A percentile compares a stretch with the other conserved stretches of the same genome.
phyloP scores from a whole-genome alignment of 1,140 invertebrate genomes.

The Dufourea novaeangliae region DNA sequence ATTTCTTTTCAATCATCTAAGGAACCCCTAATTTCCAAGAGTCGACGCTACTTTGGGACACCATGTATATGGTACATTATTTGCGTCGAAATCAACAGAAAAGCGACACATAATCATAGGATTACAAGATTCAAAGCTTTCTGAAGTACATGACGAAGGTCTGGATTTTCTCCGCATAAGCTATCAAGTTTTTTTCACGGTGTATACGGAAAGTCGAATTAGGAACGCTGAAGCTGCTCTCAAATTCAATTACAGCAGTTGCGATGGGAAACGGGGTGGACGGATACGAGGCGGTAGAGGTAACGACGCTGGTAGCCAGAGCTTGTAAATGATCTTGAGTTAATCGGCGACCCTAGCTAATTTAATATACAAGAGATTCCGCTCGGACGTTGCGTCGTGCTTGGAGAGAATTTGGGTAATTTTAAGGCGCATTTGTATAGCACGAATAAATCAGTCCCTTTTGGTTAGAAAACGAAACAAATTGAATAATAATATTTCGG shows the following conservation, averaged over 20 bases:
- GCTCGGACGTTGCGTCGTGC: not conserved
- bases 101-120: not conserved
- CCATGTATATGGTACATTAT: too few species aligned
- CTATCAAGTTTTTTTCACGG: not conserved
- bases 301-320: not conserved
- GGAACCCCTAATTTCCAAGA: too few species aligned
- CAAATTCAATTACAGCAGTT: constrained; percentile 69
- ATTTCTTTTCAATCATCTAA: too few species aligned
- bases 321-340: constrained; percentile 67
- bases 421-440: constrained; percentile 6
- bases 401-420: constrained; percentile 22
- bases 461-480: not conserved
- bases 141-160: not conserved
- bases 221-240: constrained; percentile 46
- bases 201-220: constrained; percentile 9
- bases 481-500: constrained; percentile 16
- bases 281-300: constrained; percentile 33
- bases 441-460: not conserved
- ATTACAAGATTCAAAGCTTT: too few species aligned
- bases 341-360: constrained; percentile 66
- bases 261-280: constrained; percentile 8
- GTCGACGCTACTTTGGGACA: too few species aligned
- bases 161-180: not conserved
- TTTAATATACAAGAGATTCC: constrained; percentile 42
- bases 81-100: not conserved